phyloP scores from a whole-genome alignment of 2,113 vertebrate genomes.

The Accipiter virgatus region DNA sequence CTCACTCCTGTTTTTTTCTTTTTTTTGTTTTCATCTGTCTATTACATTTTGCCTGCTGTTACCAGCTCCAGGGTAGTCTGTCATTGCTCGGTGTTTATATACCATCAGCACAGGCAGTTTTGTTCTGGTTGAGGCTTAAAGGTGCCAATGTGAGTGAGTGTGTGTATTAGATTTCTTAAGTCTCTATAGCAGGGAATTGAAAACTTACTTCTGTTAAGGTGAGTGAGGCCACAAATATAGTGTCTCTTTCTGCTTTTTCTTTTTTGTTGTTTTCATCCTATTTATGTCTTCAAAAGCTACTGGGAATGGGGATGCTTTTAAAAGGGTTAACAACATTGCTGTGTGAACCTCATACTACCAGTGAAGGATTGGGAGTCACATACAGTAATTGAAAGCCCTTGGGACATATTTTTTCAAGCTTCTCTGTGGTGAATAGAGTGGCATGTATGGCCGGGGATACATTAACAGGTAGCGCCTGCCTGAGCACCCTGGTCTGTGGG shows the following conservation, averaged over 20 bases:
- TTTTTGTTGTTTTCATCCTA: neutral
- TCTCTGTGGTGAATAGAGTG: neutral
- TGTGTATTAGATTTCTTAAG: neutral
- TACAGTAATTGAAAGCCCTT: neutral
- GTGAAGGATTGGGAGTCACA: neutral
- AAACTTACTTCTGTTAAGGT: neutral
- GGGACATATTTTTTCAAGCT: neutral
- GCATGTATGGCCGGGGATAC: neutral
- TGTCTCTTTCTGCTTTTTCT: neutral
- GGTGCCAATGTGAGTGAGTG: neutral
- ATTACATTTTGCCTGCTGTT: neutral
- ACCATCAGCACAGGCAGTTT: neutral
- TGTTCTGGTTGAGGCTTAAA: neutral
- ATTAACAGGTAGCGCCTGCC: neutral
- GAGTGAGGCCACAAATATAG: neutral
- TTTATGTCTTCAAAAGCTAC: neutral
- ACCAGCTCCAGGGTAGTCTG: neutral
- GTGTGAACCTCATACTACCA: neutral
- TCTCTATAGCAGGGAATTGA: neutral
- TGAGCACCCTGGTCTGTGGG: neutral
- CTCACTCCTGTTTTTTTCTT: neutral
- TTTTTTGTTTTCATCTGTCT: neutral
- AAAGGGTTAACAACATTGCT: neutral
- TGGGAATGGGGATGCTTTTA: neutral
- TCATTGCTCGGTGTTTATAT: neutral